These are phyloP conservation scores for Pipa parva DNA, from an alignment of 2,113 vertebrate species.

Conservation along the genomic window DNA sequence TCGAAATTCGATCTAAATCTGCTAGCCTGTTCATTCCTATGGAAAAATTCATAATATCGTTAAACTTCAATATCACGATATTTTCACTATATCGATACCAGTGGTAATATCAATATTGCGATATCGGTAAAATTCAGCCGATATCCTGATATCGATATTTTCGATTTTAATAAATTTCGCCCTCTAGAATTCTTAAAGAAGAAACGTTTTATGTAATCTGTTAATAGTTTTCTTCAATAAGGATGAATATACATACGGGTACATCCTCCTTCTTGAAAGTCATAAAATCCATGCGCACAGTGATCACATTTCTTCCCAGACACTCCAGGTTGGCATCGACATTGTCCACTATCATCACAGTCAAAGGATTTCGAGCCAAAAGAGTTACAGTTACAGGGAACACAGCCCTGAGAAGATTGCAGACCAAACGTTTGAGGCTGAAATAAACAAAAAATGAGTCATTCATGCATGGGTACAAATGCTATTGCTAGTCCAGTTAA, in stretches of 20 bases:
- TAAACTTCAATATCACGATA: too few relatives aligned
- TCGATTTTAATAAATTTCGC: too few relatives aligned
- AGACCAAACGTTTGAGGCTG: constrained; percentile 80
- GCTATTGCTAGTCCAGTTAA: not conserved
- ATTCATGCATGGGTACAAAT: constrained; percentile 13
- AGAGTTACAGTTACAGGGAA: constrained; percentile 93
- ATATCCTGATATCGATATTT: too few relatives aligned
- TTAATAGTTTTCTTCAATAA: too few relatives aligned
- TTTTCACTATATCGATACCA: too few relatives aligned
- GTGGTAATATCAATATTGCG: too few relatives aligned
- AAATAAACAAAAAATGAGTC: constrained; percentile 39
- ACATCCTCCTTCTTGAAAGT: constrained; percentile 95
- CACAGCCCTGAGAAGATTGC: constrained; percentile 67
- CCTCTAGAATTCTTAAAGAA: too few relatives aligned
- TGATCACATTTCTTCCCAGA: constrained; percentile 85
- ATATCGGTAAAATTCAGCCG: too few relatives aligned
- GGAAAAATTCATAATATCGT: too few relatives aligned
- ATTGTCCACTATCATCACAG: constrained; percentile 83
- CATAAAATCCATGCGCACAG: constrained; percentile 82
- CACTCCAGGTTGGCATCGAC: constrained; percentile 93
- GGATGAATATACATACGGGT: constrained; percentile 79
- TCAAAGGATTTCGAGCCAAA: constrained; percentile 97
- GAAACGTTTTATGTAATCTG: too few relatives aligned
- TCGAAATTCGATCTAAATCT: too few relatives aligned
- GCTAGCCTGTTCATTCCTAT: too few relatives aligned